Conservation (phyloP, 1,140 invertebrate genomes). For the Archegozetes longisetosus region DNA sequence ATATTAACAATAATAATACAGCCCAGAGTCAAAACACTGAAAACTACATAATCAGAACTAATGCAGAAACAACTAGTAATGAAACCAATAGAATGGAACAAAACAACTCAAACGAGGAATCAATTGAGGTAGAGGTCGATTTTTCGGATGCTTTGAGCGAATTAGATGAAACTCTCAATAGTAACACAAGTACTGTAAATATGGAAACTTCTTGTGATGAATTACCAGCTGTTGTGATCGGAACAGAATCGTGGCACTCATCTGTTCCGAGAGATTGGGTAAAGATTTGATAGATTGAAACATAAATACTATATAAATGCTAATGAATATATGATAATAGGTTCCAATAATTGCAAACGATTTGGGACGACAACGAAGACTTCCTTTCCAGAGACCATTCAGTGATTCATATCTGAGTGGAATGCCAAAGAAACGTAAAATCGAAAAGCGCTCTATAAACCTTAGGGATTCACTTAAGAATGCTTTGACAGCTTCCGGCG, state of each 20-base stretch:
- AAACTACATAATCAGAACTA: too few relatives aligned
- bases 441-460: too few relatives aligned
- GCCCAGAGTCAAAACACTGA: too few relatives aligned
- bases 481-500: too few relatives aligned
- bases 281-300: too few relatives aligned
- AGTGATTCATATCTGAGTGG: conserved; percentile 67
- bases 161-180: conserved; percentile 20
- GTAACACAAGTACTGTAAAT: background rate
- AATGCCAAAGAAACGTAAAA: conserved; percentile 56
- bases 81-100: too few relatives aligned
- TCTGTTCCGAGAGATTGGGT: conserved; percentile 6
- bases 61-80: too few relatives aligned
- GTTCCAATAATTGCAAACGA: conserved; percentile 61
- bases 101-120: too few relatives aligned
- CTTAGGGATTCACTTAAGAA: too few relatives aligned
- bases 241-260: background rate
- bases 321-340: conserved; percentile 34
- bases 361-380: conserved; percentile 41
- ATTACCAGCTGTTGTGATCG: background rate
- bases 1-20: too few relatives aligned
- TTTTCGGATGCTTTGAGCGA: conserved; percentile 14
- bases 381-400: conserved; percentile 38
- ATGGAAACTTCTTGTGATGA: background rate
- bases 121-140: background rate
- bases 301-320: too few relatives aligned